phyloP scores from a whole-genome alignment of 92 coral and sea anemone genomes.

The Porites cylindrica region DNA sequence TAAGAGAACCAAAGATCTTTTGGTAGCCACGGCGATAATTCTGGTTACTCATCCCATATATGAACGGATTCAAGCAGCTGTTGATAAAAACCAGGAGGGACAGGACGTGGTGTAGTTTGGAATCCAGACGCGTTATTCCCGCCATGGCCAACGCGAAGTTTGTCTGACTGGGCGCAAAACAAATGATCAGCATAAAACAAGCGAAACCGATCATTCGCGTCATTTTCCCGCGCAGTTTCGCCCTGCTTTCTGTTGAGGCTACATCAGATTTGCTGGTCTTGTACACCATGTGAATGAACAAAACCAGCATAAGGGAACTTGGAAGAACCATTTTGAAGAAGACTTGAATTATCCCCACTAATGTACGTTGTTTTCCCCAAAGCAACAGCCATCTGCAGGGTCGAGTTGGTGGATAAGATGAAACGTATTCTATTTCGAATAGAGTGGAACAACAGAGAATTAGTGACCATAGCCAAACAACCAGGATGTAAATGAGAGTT shows the following conservation, averaged over 20 bases:
- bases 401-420: constrained; percentile 8
- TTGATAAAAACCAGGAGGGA: constrained; percentile 23
- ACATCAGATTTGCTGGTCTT: constrained; percentile 8
- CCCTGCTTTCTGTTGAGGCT: constrained; percentile 27
- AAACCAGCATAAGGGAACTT: background rate
- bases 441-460: background rate
- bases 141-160: constrained; percentile 39
- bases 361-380: constrained; percentile 4
- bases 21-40: constrained; percentile 19
- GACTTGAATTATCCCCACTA: constrained; percentile 23
- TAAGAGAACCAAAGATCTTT: background rate
- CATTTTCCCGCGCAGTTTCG: constrained; percentile 12
- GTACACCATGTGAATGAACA: constrained; percentile 34
- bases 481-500: constrained; percentile 55
- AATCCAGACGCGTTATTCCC: constrained; percentile 13
- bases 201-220: constrained; percentile 19
- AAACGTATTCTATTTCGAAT: constrained; percentile 9
- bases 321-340: constrained; percentile 29
- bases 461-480: constrained; percentile 71
- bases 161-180: constrained; percentile 27
- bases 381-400: constrained; percentile 13
- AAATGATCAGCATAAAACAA: background rate
- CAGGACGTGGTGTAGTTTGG: constrained; percentile 6
- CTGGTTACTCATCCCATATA: constrained; percentile 26
- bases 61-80: constrained; percentile 42